Evolutionary conservation across 1,140 invertebrate species (phyloP).

Genomic region (Aradophagus sp.): DNA sequence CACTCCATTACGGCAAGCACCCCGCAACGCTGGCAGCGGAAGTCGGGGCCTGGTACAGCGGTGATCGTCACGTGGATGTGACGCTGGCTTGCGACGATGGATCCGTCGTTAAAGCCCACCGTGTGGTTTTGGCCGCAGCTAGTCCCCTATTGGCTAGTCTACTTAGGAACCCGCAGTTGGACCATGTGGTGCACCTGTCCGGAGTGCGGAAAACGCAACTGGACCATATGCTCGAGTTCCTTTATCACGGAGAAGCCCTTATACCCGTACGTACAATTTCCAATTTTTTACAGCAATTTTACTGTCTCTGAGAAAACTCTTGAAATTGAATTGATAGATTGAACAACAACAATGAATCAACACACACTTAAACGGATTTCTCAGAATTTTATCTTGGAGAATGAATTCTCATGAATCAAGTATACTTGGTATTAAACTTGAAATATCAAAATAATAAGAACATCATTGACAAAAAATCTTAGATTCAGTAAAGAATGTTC

Average conservation of each 20-base stretch:
- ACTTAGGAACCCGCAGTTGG: constrained; percentile 81
- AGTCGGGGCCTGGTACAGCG: constrained; percentile 87
- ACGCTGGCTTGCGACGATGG: constrained; percentile 87
- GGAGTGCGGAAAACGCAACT: constrained; percentile 85
- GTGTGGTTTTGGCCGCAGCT: constrained; percentile 87
- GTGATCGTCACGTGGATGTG: constrained; percentile 87
- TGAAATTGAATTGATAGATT: too few species aligned
- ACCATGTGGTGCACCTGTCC: constrained; percentile 84
- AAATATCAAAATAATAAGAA: too few species aligned
- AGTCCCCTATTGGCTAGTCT: constrained; percentile 88
- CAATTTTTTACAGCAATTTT: not conserved
- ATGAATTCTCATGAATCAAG: too few species aligned
- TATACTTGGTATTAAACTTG: too few species aligned
- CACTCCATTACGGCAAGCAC: constrained; percentile 91
- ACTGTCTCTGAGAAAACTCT: too few species aligned
- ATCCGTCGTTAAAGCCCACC: constrained; percentile 83
- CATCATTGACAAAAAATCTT: too few species aligned
- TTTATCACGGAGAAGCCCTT: constrained; percentile 89
- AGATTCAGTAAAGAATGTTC: too few species aligned
- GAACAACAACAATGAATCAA: not conserved
- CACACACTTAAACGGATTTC: too few species aligned
- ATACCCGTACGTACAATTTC: constrained; percentile 78
- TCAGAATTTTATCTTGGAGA: too few species aligned
- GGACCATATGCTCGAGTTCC: constrained; percentile 85
- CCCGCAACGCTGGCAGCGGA: constrained; percentile 90